Base-by-base conservation (phyloP, 2,888 invertebrate genomes). In the Lissocephala sabroskyi region DNA sequence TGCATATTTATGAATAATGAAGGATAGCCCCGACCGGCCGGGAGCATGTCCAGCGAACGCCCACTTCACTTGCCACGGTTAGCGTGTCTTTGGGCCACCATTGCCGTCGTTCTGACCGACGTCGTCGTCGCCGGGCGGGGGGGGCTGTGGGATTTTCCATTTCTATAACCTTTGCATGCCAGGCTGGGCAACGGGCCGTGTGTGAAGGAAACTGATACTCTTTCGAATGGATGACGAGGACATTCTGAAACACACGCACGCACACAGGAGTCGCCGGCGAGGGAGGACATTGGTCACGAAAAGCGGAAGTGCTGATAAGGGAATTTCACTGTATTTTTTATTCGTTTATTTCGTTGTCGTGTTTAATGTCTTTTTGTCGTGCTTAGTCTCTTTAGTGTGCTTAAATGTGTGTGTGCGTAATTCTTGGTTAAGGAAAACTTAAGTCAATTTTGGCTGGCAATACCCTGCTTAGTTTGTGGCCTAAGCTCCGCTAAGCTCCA, bases 301-400 rank as follows among this genome's bases (percentile, higher is more conserved):
- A 84, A 68, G 70, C 84, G 84, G 84, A 84, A 84, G 79, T 83
- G 71, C 83, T 83, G 84, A 84, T 84, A 84, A 84, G 82, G n/a
- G 67, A 75, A 78, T 77, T 78, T 82, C 78, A 79, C 79, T 82
- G 82, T 71, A 75, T 52, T 47, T 35, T 40, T 28, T 29, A 35
- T 41, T 45, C 52, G 67, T 70, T 76, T 83, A 83, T 84, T 79
- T 67, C 75, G 73, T 62, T 75, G 79, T 78, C 81, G 80, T 79
- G 80, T 80, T 81, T 83, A 83, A 82, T 82, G 82, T 81, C 80
- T 76, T 82, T 81, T 82, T 81, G 80, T 75, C 80, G 81, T 80
- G 80, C 79, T 79, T 78, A 77, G 79, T 80, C 77, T 81, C 79
- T 67, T 79, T 77, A 65, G 79, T 35, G 28, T 47, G 16, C 42